Base-by-base conservation (phyloP, 2,888 invertebrate species). In the Agonopterix heracliana region DNA sequence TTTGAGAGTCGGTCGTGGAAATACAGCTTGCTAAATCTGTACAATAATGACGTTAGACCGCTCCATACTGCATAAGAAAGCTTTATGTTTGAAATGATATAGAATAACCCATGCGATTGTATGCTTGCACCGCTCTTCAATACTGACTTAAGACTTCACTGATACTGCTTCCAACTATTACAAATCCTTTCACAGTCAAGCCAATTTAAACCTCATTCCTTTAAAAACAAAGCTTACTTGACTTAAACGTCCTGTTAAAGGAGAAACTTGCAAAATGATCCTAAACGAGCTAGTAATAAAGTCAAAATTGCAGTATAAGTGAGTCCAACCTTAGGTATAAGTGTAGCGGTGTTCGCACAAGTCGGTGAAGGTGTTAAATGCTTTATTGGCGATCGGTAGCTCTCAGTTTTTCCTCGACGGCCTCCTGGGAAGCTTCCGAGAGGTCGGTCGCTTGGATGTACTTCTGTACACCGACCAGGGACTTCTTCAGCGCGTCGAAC, bases 401-500 rank as follows among this genome's bases (percentile, higher is more conserved):
- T 90, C 97, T 95, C 69, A 97, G 92, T 87, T 97, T 97, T 85
- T 96, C 96, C 82, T 97, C 97, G 60, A 97, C 96, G 63, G 96
- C 95, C 82, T 97, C 96, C 75, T 96, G 95, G 61, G 96, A 96
- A 61, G 97, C 96, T 90, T 98, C 98, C 64, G 96, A 95, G 73
- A 96, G 91, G 86, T 98, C 98, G 75, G 97, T 98, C 74, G 98
- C 97, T 90, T 97, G 98, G 84, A 98, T 96, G 91, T 97, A 98
- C 91, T 97, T 97, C 90, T 96, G 97, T 65, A 98, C 96, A 72
- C 98, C 98, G 58, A 97, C 97, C 80, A 99, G 91, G 55, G 98
- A 96, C 85, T 97, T 97, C 91, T 98, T 98, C 82, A 99, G 92
- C 74, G 98, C 98, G 88, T 98, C 98, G 78, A 99, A 99, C 68